These are phyloP conservation scores for Plecotus auritus DNA, from an alignment of 2,113 vertebrate species.

Conservation along the genomic window DNA sequence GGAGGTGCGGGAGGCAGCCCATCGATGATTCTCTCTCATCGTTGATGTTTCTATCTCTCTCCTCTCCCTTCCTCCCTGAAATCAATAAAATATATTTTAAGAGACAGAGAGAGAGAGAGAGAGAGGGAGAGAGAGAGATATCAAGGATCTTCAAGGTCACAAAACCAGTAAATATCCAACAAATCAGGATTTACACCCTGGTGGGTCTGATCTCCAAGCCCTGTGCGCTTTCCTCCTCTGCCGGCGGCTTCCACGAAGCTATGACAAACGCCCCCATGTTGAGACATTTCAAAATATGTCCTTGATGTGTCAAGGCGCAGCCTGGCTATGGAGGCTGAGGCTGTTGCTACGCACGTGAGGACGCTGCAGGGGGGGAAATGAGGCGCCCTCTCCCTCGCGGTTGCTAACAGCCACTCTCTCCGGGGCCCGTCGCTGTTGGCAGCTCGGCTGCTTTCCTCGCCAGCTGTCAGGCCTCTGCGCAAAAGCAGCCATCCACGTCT, in stretches of 20 bases:
- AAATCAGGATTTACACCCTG: not conserved
- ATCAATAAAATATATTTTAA: too few species aligned
- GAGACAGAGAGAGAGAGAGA: too few species aligned
- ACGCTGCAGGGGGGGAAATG: conserved; percentile 35
- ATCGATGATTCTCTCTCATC: too few species aligned
- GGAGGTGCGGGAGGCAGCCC: too few species aligned
- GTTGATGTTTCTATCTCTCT: too few species aligned
- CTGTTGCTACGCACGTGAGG: conserved; percentile 39
- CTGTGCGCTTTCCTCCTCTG: not conserved
- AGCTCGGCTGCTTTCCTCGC: conserved; percentile 39
- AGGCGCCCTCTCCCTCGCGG: conserved; percentile 29
- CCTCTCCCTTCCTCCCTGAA: too few species aligned
- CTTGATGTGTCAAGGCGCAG: conserved; percentile 19
- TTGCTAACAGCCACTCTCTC: conserved; percentile 58
- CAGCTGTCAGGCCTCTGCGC: conserved; percentile 53
- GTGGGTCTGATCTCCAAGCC: not conserved
- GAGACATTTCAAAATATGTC: conserved; percentile 46
- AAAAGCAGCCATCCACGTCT: not conserved
- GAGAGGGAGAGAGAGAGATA: too few species aligned
- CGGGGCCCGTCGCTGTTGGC: conserved; percentile 45
- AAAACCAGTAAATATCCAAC: not conserved
- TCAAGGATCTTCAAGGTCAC: not conserved
- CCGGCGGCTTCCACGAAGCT: not conserved
- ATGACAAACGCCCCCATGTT: not conserved
- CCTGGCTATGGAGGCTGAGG: conserved; percentile 29